Base-by-base conservation (phyloP, 30 jellyfish, hydroid and myxozoan species). In the Aurelia sp. region DNA sequence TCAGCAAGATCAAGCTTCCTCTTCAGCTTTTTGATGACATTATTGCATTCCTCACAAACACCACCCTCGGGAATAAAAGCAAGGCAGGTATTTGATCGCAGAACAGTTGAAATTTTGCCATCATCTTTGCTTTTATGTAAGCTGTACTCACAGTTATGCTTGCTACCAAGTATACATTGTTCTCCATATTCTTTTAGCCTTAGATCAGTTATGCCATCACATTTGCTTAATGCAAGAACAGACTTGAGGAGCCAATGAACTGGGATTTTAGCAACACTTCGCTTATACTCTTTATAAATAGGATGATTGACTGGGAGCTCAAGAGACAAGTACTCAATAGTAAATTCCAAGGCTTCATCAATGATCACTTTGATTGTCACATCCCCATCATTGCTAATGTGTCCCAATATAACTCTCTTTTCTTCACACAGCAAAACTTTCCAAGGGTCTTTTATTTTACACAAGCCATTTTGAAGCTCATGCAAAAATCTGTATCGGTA, bases 221-320 rank as follows among this genome's bases (percentile, higher is more conserved):
- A 75, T 75, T 75, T 75, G 53, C 53, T 75, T 61, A 75, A 75
- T 75, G 74, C 75, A 58, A 58, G 2, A 75, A 75, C 55, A 52
- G 87, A 75, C 74, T 51, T 75, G 50, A 75, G 87, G 87, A 75
- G 87, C 59, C 87, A 75, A 76, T 52, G 87, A 75, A 75, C 55
- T 75, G 20, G 67, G 78, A 63, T 78, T 61, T 78, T 78, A 40
- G 89, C 89, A 58, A 78, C 63, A 50, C 74, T 55, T 76, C 78
- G 87, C 30, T 78, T 78, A 63, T 78, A 68, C 79, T 78, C 79
- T 61, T 59, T 78, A 60, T 78, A 78, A 50, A 78, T 78, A 60
- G 66, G 89, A 78, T 78, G 89, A 78, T 78, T 78, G 67, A 33
- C 79, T 78, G 89, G 89, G 31, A 78, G 89, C 79, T 78, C 89